These are phyloP conservation scores for Corydoras sp. DNA, from an alignment of 2,113 vertebrate genomes.

Conservation along the genomic window DNA sequence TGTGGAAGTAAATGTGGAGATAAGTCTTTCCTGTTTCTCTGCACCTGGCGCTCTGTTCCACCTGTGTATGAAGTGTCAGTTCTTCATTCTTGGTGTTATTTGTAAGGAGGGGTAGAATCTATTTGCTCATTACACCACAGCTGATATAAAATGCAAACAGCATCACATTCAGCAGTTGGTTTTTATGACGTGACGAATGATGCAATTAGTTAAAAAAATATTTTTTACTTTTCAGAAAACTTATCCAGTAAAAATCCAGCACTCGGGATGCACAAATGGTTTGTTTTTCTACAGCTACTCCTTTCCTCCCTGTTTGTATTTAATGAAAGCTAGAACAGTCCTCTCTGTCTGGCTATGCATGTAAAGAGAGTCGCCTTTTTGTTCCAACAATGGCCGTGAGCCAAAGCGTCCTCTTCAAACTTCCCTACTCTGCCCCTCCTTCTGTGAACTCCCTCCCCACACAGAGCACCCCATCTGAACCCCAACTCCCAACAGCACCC, in stretches of 20 bases:
- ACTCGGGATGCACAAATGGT: slow-evolving; percentile 32
- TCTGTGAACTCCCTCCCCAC: slow-evolving; percentile 38
- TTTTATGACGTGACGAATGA: slow-evolving; percentile 28
- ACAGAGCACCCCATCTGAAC: slow-evolving; percentile 46
- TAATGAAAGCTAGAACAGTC: slow-evolving; percentile 59
- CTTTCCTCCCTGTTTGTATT: slow-evolving; percentile 53
- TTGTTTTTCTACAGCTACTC: slow-evolving; percentile 44
- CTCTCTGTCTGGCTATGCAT: slow-evolving; percentile 72
- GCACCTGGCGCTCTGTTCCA: slow-evolving; percentile 48
- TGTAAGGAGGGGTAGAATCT: slow-evolving; percentile 55
- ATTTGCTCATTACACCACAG: slow-evolving; percentile 49
- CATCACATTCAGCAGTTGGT: slow-evolving; percentile 52
- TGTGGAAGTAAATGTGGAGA: too few relatives aligned
- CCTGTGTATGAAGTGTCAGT: slow-evolving; percentile 51
- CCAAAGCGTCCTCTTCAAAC: slow-evolving; percentile 70
- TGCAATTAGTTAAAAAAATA: slow-evolving; percentile 33
- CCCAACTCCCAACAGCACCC: slow-evolving; percentile 59
- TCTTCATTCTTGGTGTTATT: slow-evolving; percentile 48
- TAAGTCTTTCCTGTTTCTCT: background rate
- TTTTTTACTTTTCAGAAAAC: slow-evolving; percentile 31
- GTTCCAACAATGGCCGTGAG: slow-evolving; percentile 61
- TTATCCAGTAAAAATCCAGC: slow-evolving; percentile 21
- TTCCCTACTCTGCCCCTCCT: slow-evolving; percentile 47
- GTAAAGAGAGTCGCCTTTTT: slow-evolving; percentile 75
- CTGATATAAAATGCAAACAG: slow-evolving; percentile 60